phyloP scores from a whole-genome alignment of 2,797 vertebrate genomes.

The Rachycentron canadum region DNA sequence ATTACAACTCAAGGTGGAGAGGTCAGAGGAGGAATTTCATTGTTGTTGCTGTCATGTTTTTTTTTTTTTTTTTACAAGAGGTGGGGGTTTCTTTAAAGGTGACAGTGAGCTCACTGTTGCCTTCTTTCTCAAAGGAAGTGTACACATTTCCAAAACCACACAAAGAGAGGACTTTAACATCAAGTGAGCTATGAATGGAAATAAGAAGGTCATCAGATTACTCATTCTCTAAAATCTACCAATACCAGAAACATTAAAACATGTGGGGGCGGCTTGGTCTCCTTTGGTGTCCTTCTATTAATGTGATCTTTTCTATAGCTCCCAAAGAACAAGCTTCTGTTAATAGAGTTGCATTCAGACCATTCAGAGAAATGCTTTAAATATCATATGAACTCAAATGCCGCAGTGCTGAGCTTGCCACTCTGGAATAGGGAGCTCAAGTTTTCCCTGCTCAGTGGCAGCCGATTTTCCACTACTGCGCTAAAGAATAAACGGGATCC shows the following conservation, averaged over 20 bases:
- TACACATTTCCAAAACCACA: constrained; percentile 30
- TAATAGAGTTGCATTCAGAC: constrained; percentile 2
- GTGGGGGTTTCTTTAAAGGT: constrained; percentile 31
- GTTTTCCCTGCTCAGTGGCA: constrained; percentile 38
- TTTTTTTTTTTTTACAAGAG: constrained; percentile 5
- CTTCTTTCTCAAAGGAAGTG: constrained; percentile 19
- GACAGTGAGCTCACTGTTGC: constrained; percentile 5
- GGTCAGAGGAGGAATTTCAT: constrained; percentile 67
- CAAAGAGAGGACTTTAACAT: neutral
- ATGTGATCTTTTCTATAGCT: neutral
- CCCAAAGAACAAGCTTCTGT: constrained; percentile 26
- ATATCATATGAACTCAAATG: constrained; percentile 23
- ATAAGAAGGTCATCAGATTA: constrained; percentile 11
- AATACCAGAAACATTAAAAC: neutral
- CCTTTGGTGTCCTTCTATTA: constrained; percentile 16
- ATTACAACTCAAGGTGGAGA: constrained; percentile 71
- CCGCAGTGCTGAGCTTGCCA: constrained; percentile 44
- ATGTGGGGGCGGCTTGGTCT: neutral
- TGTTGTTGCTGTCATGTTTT: constrained; percentile 40
- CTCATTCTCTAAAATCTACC: neutral
- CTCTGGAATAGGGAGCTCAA: constrained; percentile 33
- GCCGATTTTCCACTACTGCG: constrained; percentile 57
- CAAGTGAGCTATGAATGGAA: constrained; percentile 17
- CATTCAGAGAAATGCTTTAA: constrained; percentile 22
- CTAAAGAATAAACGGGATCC: constrained; percentile 53